phyloP scores from a whole-genome alignment of 2,113 vertebrate genomes.

The Hemibagrus wyckioides region DNA sequence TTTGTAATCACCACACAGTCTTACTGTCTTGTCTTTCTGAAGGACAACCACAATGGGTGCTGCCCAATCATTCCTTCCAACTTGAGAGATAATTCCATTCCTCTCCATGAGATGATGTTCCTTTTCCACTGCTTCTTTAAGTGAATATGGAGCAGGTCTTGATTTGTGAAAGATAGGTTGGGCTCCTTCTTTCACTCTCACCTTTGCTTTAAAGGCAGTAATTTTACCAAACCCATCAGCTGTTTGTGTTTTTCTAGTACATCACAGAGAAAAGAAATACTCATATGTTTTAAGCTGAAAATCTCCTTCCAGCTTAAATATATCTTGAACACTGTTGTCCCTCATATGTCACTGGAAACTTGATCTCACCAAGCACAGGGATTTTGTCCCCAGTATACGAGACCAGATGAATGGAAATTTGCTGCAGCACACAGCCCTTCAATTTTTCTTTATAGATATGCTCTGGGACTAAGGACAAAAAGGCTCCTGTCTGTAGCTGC shows the following conservation, averaged over 20 bases:
- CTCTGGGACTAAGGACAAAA: constrained; percentile 17
- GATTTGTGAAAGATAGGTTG: constrained; percentile 39
- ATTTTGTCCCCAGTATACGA: constrained; percentile 20
- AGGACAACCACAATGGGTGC: constrained; percentile 23
- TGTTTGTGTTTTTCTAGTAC: neutral
- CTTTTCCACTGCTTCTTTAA: constrained; percentile 38
- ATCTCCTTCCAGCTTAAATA: constrained; percentile 12
- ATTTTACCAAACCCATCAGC: constrained; percentile 11
- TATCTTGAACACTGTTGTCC: constrained; percentile 16
- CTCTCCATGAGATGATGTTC: constrained; percentile 20
- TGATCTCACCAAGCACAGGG: neutral
- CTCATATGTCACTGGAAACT: constrained; percentile 9
- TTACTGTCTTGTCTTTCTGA: constrained; percentile 27
- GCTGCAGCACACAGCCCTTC: neutral
- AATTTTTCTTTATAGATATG: neutral
- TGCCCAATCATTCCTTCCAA: constrained; percentile 20
- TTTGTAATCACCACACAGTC: constrained; percentile 19
- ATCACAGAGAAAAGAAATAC: neutral
- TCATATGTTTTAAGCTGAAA: neutral
- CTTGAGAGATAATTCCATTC: constrained; percentile 19
- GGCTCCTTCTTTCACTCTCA: neutral
- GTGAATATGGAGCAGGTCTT: constrained; percentile 32
- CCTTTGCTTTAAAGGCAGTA: constrained; percentile 4
- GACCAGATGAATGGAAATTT: neutral
- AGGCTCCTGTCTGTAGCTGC: constrained; percentile 23